These are phyloP conservation scores for Pelodytes ibericus DNA, from an alignment of 2,797 vertebrate species.

Conservation along the genomic window DNA sequence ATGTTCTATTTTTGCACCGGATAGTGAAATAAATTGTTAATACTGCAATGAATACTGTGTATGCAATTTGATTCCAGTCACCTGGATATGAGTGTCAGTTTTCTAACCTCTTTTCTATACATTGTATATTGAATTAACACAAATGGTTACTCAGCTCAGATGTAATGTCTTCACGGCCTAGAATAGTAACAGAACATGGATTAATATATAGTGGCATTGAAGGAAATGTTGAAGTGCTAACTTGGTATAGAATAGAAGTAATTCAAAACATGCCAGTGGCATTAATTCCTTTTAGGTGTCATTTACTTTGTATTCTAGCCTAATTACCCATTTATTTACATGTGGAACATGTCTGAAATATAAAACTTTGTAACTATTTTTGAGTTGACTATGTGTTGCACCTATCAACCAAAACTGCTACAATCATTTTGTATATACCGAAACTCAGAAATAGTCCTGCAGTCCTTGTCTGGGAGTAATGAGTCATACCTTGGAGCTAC, in stretches of 20 bases:
- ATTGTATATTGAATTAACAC: too few species aligned
- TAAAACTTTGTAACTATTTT: neutral
- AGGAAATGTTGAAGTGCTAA: too few species aligned
- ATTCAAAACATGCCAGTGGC: neutral
- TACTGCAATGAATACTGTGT: too few species aligned
- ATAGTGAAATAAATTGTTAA: too few species aligned
- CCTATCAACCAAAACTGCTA: neutral
- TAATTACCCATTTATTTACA: neutral
- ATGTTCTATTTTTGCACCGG: too few species aligned
- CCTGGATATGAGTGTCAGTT: too few species aligned
- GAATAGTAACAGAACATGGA: too few species aligned
- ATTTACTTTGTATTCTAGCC: neutral
- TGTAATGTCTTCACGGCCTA: too few species aligned
- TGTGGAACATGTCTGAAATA: neutral
- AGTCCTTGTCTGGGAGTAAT: constrained; percentile 32
- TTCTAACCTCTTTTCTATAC: too few species aligned
- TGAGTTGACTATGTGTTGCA: neutral
- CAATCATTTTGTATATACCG: neutral
- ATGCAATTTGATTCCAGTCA: too few species aligned
- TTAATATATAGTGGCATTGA: too few species aligned
- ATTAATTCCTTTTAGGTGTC: neutral
- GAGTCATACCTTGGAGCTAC: constrained; percentile 35
- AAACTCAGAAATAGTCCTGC: constrained; percentile 8
- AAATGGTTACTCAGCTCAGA: too few species aligned
- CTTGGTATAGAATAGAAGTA: neutral